These are phyloP conservation scores for Lanius collurio DNA, from an alignment of 2,113 vertebrate species.

Conservation along the genomic window DNA sequence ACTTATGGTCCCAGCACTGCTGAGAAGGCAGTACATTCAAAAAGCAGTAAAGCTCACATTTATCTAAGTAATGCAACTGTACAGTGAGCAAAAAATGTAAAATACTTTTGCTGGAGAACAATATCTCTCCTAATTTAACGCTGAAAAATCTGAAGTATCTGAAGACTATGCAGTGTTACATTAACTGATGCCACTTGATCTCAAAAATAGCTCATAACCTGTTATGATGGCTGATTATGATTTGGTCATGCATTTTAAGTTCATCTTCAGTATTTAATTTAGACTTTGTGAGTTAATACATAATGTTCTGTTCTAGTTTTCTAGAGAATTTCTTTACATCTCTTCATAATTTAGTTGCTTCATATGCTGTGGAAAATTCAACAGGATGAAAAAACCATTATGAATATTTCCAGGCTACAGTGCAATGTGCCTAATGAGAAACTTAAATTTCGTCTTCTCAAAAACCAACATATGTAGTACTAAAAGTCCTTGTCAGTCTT, in stretches of 20 bases:
- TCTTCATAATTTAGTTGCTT: background rate
- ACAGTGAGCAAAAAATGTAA: background rate
- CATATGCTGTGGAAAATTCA: constrained; percentile 10
- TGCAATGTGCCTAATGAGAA: constrained; percentile 14
- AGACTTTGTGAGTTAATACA: background rate
- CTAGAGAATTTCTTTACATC: background rate
- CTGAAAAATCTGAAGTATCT: background rate
- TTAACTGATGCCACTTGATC: background rate
- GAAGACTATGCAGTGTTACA: background rate
- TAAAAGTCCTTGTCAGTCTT: background rate
- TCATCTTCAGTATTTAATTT: background rate
- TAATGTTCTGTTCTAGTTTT: background rate
- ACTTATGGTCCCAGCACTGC: background rate
- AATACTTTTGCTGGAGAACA: background rate
- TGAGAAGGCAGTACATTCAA: background rate
- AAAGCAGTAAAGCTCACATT: background rate
- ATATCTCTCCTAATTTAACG: background rate
- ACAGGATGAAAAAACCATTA: background rate
- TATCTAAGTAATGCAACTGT: background rate
- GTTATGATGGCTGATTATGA: background rate
- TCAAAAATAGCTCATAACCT: background rate
- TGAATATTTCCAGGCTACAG: background rate
- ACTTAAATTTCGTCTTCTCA: background rate
- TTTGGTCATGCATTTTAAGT: background rate
- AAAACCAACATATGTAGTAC: background rate